Conservation (phyloP, 2,797 vertebrate genomes). For the Florisuga fusca region DNA sequence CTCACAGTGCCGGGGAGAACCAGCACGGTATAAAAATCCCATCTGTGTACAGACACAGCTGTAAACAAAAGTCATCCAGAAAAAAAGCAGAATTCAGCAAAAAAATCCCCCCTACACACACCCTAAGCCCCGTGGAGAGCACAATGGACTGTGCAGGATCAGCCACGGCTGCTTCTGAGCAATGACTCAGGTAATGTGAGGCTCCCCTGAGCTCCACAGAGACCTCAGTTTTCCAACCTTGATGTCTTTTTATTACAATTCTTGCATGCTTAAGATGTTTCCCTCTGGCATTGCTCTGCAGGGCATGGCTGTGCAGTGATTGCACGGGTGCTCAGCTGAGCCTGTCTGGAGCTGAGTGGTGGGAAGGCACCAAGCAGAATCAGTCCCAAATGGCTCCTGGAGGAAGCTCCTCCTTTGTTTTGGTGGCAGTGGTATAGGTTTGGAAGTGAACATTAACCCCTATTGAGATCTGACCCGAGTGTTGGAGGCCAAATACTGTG, state of each 20-base stretch:
- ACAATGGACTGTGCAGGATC: background rate
- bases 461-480: background rate
- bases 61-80: conserved; percentile 13
- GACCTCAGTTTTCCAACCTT: background rate
- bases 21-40: background rate
- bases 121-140: fast-evolving
- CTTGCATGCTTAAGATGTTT: background rate
- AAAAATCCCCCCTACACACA: background rate
- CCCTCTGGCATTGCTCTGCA: background rate
- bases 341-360: too few relatives aligned
- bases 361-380: background rate
- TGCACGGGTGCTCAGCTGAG: fast-evolving
- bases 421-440: background rate
- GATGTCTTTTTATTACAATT: background rate
- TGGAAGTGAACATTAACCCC: background rate
- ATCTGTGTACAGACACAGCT: background rate
- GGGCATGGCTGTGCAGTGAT: background rate
- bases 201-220: background rate
- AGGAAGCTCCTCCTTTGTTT: background rate
- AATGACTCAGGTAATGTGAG: fast-evolving
- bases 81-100: conserved; percentile 23
- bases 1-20: background rate
- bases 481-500: fast-evolving
- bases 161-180: background rate
- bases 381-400: fast-evolving